phyloP scores from a whole-genome alignment of 1,140 invertebrate genomes.

The Drosophila subpulchrella region DNA sequence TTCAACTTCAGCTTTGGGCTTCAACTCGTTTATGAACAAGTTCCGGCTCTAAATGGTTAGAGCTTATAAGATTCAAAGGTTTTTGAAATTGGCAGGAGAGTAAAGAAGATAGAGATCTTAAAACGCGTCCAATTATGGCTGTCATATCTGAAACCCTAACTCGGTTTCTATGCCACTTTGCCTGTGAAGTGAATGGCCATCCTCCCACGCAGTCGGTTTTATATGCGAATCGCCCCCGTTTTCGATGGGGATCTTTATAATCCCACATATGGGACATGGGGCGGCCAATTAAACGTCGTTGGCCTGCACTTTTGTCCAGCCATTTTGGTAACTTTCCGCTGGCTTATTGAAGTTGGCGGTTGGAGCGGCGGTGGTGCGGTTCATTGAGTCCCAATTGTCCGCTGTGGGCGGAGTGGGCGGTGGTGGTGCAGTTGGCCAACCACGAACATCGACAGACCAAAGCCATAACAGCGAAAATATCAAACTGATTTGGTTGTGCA shows the following conservation, averaged over 20 bases:
- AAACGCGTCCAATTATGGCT: neutral
- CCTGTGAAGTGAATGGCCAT: neutral
- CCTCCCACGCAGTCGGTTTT: constrained; percentile 10
- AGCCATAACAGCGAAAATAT: constrained; percentile 26
- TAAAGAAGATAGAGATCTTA: neutral
- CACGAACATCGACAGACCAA: constrained; percentile 12
- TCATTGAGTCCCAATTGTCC: constrained; percentile 56
- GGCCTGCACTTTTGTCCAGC: constrained; percentile 28
- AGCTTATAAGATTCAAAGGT: neutral
- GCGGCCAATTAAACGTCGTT: constrained; percentile 36
- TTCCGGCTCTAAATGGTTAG: constrained; percentile 13
- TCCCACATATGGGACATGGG: constrained; percentile 10
- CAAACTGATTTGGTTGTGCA: constrained; percentile 42
- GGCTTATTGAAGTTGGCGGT: constrained; percentile 1
- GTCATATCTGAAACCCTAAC: neutral
- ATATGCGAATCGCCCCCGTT: neutral
- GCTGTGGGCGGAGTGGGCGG: constrained; percentile 24
- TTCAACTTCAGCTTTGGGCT: constrained; percentile 4
- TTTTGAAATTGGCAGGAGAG: neutral
- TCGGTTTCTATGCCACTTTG: neutral
- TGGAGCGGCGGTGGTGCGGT: constrained; percentile 21
- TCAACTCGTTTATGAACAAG: neutral
- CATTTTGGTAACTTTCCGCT: constrained; percentile 33
- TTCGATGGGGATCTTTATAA: constrained; percentile 10
- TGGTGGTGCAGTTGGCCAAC: constrained; percentile 14